Conservation (phyloP, 2,113 vertebrate genomes). For the Odontophorus gujanensis region DNA sequence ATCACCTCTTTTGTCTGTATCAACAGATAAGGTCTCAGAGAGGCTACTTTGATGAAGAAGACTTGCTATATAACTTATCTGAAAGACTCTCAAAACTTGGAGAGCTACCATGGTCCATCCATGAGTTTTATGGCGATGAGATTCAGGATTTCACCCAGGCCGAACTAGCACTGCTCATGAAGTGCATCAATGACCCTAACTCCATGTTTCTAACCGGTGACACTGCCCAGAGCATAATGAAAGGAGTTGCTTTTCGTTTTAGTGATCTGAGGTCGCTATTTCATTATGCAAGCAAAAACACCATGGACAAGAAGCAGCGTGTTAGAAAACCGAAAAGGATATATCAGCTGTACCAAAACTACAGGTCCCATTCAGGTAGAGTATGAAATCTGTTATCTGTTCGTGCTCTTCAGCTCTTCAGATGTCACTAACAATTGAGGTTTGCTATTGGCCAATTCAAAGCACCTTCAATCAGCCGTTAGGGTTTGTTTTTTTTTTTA, state of each 20-base stretch:
- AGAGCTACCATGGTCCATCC: conserved; percentile 82
- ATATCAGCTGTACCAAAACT: conserved; percentile 85
- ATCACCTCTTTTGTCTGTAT: conserved; percentile 80
- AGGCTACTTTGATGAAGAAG: conserved; percentile 85
- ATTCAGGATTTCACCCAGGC: conserved; percentile 87
- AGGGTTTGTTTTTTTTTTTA: background rate
- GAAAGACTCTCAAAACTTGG: conserved; percentile 74
- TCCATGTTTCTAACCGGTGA: conserved; percentile 87
- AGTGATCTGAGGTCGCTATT: conserved; percentile 83
- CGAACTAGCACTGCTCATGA: conserved; percentile 82
- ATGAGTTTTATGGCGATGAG: conserved; percentile 85
- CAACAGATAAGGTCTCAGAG: conserved; percentile 80
- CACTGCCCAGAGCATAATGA: conserved; percentile 87
- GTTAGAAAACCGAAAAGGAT: conserved; percentile 81
- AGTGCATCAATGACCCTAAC: conserved; percentile 83
- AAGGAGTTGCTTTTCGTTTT: conserved; percentile 85
- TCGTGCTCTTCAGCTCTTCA: background rate
- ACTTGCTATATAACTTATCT: conserved; percentile 81
- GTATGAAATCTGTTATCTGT: background rate
- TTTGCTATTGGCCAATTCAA: background rate
- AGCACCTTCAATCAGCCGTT: background rate
- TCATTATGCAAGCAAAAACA: conserved; percentile 80
- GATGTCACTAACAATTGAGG: background rate
- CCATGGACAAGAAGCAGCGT: conserved; percentile 65
- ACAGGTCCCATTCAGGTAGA: conserved; percentile 85